These are phyloP conservation scores for Apis laboriosa DNA, from an alignment of 1,140 invertebrate species.

Conservation along the genomic window DNA sequence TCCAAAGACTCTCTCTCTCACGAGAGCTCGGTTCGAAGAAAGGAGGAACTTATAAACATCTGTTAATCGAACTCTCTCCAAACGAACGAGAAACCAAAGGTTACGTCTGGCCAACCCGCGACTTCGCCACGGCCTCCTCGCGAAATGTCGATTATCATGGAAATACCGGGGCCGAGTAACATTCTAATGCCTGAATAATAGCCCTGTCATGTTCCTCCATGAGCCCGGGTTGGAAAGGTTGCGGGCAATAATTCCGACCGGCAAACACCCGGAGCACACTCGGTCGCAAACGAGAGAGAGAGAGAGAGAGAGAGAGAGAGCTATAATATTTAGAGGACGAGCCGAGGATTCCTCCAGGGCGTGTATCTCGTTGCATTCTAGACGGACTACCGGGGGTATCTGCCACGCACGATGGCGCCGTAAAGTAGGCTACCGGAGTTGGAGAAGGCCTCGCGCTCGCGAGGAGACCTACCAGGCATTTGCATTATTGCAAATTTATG, in stretches of 20 bases:
- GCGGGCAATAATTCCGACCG: slow-evolving; percentile 22
- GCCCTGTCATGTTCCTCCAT: not conserved
- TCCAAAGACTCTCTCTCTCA: not conserved
- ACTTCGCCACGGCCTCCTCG: not conserved
- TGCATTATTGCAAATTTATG: slow-evolving; percentile 79
- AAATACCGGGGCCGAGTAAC: slow-evolving; percentile 52
- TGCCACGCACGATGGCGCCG: slow-evolving; percentile 56
- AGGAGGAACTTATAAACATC: slow-evolving; percentile 7
- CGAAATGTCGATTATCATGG: slow-evolving; percentile 50
- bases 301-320: no score
- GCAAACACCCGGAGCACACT: not conserved
- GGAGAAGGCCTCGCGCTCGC: slow-evolving; percentile 58
- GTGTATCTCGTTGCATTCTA: slow-evolving; percentile 49
- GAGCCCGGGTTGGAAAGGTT: slow-evolving; percentile 43
- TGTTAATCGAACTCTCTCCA: slow-evolving; percentile 5
- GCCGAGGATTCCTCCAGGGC: slow-evolving; percentile 42
- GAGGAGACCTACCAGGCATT: slow-evolving; percentile 69
- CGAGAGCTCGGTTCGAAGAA: not conserved
- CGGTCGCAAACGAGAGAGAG: not conserved
- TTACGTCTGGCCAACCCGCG: not conserved
- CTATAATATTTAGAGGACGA: slow-evolving; percentile 27
- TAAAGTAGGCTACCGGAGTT: slow-evolving; percentile 73
- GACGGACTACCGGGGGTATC: slow-evolving; percentile 29
- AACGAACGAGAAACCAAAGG: not conserved
- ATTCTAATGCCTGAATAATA: slow-evolving; percentile 57